A percentile compares a stretch with the other conserved stretches of the same genome.
Evolutionary conservation across 2,888 invertebrate species (phyloP).

Genomic region (Molorchus minor): DNA sequence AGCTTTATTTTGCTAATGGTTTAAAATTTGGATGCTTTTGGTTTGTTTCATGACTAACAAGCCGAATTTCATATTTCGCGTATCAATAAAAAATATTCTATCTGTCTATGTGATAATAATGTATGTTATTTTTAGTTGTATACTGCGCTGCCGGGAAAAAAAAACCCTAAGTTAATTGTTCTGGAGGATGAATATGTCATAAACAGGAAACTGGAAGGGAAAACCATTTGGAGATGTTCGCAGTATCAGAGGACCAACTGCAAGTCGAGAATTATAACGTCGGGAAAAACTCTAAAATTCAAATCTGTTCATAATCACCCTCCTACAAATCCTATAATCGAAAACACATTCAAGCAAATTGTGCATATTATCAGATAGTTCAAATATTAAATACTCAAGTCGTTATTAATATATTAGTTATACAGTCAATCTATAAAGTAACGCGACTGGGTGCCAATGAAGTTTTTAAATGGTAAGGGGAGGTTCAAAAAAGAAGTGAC

Average conservation of each 20-base stretch:
- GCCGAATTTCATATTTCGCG: background rate
- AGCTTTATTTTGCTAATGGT: no score
- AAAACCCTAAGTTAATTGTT: conserved; percentile 44
- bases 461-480: no score
- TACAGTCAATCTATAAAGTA: no score
- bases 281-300: conserved; percentile 31
- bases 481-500: no score
- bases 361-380: conserved; percentile 24
- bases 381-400: background rate
- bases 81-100: background rate
- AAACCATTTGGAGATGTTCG: conserved; percentile 45
- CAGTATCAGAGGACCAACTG: conserved; percentile 42
- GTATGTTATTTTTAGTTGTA: conserved; percentile 27
- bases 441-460: no score
- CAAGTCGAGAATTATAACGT: conserved; percentile 41
- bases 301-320: conserved; percentile 32
- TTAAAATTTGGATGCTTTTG: no score
- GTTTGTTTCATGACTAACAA: no score
- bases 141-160: conserved; percentile 38
- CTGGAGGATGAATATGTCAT: conserved; percentile 38
- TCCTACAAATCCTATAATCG: conserved; percentile 21
- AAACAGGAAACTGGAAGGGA: conserved; percentile 36
- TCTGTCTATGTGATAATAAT: background rate
- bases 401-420: no score
- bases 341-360: conserved; percentile 28